These are phyloP conservation scores for Brachyopa scutellaris DNA, from an alignment of 2,888 invertebrate genomes.

Conservation along the genomic window DNA sequence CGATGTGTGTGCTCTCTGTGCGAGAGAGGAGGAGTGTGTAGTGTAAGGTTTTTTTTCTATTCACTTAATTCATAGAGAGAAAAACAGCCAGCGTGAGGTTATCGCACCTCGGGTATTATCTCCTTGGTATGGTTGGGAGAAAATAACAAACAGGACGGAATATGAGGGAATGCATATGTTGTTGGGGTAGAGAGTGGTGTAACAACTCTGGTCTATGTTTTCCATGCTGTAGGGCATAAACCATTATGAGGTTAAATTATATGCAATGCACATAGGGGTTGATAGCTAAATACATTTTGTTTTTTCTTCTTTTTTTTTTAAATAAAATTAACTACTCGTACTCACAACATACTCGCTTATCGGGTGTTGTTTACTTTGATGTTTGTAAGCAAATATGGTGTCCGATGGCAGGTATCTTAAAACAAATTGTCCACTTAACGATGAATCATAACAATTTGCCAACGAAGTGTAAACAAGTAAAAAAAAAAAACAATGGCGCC, in stretches of 20 bases:
- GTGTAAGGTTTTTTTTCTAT: constrained; percentile 5
- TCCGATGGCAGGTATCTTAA: constrained; percentile 9
- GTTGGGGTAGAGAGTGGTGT: neutral
- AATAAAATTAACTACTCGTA: constrained; percentile 33
- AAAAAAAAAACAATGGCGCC: no score
- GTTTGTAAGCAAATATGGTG: constrained; percentile 26
- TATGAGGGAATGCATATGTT: constrained; percentile 16
- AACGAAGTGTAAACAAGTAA: no score
- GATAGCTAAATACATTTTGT: constrained; percentile 15
- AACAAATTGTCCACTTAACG: constrained; percentile 37
- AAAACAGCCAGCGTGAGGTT: constrained; percentile 63
- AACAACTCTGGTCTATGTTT: constrained; percentile 9
- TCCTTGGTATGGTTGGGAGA: constrained; percentile 14
- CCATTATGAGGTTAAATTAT: constrained; percentile 44
- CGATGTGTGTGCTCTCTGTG: neutral
- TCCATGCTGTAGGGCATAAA: constrained; percentile 26
- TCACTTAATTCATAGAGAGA: no score
- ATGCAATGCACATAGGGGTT: constrained; percentile 31
- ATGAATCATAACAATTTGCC: no score
- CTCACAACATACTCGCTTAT: constrained; percentile 10
- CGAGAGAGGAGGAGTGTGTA: neutral
- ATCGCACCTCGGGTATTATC: constrained; percentile 62
- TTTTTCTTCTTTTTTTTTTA: no score
- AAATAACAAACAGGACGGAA: neutral
- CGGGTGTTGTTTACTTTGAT: constrained; percentile 21